Base-by-base conservation (phyloP, 1,140 invertebrate genomes). In the Hycleus phaleratus region DNA sequence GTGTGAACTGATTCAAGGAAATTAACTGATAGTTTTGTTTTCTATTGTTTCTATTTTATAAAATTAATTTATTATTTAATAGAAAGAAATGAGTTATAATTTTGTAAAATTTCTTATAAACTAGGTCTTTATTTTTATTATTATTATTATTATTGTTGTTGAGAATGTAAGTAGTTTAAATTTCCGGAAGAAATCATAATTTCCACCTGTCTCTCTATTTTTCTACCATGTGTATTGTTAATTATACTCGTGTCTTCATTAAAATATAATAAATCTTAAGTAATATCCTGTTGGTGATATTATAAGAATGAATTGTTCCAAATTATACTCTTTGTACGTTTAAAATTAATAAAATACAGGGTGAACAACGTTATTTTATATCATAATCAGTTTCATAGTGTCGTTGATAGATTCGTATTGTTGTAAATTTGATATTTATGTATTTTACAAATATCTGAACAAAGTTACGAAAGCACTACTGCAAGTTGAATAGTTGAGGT, bases 31-130 rank as follows among this genome's bases (percentile, higher is more conserved):
- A 45, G 40, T 18, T 53, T 45, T 53, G 50, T 53, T 52, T 52
- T 52, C 32, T 52, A 52, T 52, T 53, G 42, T 53, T 25, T 40
- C 26, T 18, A 18, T 18, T 32, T 32, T 32, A 32, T 32, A 5
- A 32, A 32, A 32, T 7, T 7, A 32, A 32, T 18, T 18, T 44
- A 52, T 53, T 53, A 45, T 53, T 53, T 4, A 8, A 52, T 6
- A 44, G 2, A 25, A 26, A 32, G 32, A 7, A 32, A 32, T 5
- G 32, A 32, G 32, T 7, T 7, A 53, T 60, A 60, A 63, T 54
- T 63, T 63, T 53, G 38, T 60, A 49, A 60, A 52, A 50, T 63
- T 60, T 54, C 58, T 58, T 60, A 52, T 62, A 62, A 59, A 59
- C 59, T 45, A 59, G n/a, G 42, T 32, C 39, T 46, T 56, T 56